Evolutionary conservation across 2,113 vertebrate genomes (phyloP).

Genomic region (Mirza zaza): DNA sequence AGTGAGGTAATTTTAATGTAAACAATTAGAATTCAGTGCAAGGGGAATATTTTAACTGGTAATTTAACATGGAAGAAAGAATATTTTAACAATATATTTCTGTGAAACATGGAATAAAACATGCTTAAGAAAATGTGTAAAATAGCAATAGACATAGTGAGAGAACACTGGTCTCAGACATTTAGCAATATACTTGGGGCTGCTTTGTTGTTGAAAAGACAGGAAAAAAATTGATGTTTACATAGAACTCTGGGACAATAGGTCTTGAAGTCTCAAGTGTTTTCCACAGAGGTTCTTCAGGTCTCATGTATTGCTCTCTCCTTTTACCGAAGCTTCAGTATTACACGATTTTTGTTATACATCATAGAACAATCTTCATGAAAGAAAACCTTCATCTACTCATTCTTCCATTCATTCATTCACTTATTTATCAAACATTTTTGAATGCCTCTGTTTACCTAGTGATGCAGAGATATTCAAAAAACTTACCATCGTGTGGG

Average conservation of each 20-base stretch:
- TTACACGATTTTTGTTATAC: background rate
- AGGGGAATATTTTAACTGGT: slow-evolving; percentile 53
- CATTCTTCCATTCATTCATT: background rate
- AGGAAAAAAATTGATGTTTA: slow-evolving; percentile 23
- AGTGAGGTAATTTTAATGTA: slow-evolving; percentile 65
- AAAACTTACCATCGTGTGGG: background rate
- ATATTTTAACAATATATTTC: slow-evolving; percentile 29
- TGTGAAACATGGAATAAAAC: background rate
- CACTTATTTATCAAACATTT: background rate
- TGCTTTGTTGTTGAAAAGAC: background rate
- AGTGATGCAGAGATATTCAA: background rate
- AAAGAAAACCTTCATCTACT: background rate
- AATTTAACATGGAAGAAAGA: slow-evolving; percentile 20
- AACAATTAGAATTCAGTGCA: slow-evolving; percentile 66
- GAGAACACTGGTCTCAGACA: slow-evolving; percentile 16
- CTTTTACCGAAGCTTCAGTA: background rate
- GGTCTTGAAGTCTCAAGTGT: background rate
- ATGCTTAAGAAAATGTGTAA: slow-evolving; percentile 50
- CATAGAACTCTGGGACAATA: background rate
- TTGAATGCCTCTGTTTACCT: background rate
- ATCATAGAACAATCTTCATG: slow-evolving; percentile 13
- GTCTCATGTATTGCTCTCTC: background rate
- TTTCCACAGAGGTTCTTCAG: background rate
- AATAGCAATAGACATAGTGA: slow-evolving; percentile 21
- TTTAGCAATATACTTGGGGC: slow-evolving; percentile 21